Conservation (phyloP, 2,797 vertebrate genomes). For the Coregonus suidteri region DNA sequence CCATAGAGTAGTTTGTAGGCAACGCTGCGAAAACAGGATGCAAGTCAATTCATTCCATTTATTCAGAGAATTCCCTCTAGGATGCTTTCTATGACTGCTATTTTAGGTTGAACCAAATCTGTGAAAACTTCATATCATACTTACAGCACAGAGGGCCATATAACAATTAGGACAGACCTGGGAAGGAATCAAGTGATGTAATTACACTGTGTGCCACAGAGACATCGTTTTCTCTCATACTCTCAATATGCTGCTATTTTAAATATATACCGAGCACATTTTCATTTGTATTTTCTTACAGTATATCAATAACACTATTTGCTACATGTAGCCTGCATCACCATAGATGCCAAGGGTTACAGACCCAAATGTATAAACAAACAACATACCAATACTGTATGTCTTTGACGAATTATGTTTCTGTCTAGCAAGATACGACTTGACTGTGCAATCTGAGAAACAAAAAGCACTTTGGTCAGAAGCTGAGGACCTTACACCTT, state of each 20-base stretch:
- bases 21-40: background rate
- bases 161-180: constrained; percentile 34
- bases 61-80: background rate
- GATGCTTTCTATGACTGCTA: background rate
- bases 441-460: background rate
- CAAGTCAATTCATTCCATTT: too few species aligned
- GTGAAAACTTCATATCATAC: constrained; percentile 9
- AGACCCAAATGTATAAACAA: background rate
- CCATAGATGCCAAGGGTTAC: background rate
- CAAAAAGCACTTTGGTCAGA: constrained; percentile 15
- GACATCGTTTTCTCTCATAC: background rate
- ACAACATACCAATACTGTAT: background rate
- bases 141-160: constrained; percentile 23
- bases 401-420: background rate
- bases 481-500: constrained; percentile 15
- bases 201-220: constrained; percentile 37
- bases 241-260: background rate
- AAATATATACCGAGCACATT: background rate
- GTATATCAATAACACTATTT: background rate
- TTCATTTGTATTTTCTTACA: background rate
- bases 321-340: background rate
- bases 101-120: background rate
- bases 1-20: background rate
- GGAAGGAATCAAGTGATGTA: constrained; percentile 16
- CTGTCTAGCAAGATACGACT: background rate